phyloP scores from a whole-genome alignment of 2,113 vertebrate species.

The Centrocercus urophasianus region DNA sequence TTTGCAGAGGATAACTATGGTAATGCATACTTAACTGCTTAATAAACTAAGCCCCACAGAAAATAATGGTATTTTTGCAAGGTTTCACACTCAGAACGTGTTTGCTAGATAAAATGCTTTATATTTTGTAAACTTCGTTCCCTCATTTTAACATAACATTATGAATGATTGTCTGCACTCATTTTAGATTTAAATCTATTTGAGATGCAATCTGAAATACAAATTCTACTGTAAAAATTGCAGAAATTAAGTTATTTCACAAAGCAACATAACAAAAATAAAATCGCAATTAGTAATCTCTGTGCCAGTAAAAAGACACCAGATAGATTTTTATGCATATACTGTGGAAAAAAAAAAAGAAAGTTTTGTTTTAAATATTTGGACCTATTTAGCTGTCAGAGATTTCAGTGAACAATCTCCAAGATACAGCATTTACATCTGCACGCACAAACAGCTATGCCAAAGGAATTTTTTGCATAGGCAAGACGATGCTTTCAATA shows the following conservation, averaged over 20 bases:
- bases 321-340: not conserved
- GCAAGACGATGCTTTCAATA: not conserved
- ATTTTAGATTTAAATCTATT: not conserved
- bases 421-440: not conserved
- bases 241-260: not conserved
- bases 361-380: not conserved
- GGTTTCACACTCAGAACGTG: not conserved
- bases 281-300: not conserved
- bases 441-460: not conserved
- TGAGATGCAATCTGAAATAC: not conserved
- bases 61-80: not conserved
- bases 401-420: not conserved
- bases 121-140: not conserved
- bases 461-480: not conserved
- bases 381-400: not conserved
- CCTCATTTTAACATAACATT: not conserved
- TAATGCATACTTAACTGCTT: not conserved
- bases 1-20: not conserved
- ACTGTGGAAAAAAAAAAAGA: not conserved
- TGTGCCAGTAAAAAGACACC: not conserved
- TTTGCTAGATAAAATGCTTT: not conserved
- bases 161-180: not conserved
- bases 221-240: not conserved
- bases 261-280: not conserved
- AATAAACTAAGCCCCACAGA: not conserved